Evolutionary conservation across 2,888 invertebrate species (phyloP).

Genomic region (Machimus atricapillus): DNA sequence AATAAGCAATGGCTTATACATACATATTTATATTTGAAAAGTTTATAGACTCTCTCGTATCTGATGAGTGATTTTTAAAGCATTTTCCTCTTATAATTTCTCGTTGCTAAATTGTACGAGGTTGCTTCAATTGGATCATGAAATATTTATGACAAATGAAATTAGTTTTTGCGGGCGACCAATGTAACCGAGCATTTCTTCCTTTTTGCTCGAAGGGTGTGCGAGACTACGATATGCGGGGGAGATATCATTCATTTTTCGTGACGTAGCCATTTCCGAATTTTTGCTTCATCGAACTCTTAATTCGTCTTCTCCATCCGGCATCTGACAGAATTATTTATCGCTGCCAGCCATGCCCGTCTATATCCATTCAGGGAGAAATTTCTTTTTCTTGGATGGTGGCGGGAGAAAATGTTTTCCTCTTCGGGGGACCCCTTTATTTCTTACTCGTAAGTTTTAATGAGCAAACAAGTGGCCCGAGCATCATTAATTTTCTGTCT

Average conservation of each 20-base stretch:
- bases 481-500: constrained; percentile 30
- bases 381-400: neutral
- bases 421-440: neutral
- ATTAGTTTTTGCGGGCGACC: neutral
- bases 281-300: constrained; percentile 38
- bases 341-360: constrained; percentile 2
- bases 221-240: neutral
- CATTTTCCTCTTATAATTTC: neutral
- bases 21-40: neutral
- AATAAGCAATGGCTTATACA: no score
- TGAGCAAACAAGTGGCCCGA: constrained; percentile 31
- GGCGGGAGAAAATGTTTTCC: neutral
- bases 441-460: constrained; percentile 1
- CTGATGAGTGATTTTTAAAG: neutral
- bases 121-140: neutral
- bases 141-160: constrained; percentile 25
- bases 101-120: neutral
- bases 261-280: constrained; percentile 29
- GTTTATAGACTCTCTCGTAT: neutral
- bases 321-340: constrained; percentile 34
- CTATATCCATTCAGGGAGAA: neutral
- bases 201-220: neutral
- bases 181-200: neutral
- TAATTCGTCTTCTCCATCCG: constrained; percentile 29
- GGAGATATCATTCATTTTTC: constrained; percentile 23